Percentiles rank a stretch among this genome's conserved stretches.
phyloP scores from a whole-genome alignment of 2,113 vertebrate species.

The Gasterosteus nipponicus region DNA sequence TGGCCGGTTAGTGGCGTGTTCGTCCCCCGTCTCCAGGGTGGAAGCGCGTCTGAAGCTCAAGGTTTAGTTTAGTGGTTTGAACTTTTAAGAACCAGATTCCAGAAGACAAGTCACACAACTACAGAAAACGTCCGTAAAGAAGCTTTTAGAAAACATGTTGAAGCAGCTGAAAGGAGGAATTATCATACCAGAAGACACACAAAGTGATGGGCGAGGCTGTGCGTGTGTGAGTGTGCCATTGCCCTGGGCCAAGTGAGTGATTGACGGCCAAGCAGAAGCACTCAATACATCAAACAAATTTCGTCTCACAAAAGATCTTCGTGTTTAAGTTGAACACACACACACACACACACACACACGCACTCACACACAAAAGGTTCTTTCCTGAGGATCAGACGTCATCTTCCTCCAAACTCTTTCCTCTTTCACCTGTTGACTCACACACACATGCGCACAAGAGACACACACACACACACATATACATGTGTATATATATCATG shows the following conservation, averaged over 20 bases:
- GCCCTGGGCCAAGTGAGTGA: conserved; percentile 16
- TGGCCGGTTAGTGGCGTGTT: too few species aligned
- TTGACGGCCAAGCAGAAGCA: conserved; percentile 14
- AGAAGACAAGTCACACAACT: conserved; percentile 15
- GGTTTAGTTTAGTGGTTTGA: too few species aligned
- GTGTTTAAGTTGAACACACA: not conserved
- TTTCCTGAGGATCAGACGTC: too few species aligned
- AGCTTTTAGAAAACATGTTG: conserved; percentile 28
- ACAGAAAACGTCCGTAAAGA: conserved; percentile 31
- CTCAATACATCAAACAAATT: conserved; percentile 36
- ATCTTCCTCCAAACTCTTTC: too few species aligned
- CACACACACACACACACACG: not conserved
- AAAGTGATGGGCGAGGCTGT: conserved; percentile 30
- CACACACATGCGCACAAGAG: too few species aligned
- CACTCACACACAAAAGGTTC: too few species aligned
- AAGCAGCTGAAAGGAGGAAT: conserved; percentile 49
- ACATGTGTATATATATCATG: too few species aligned
- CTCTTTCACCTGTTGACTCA: too few species aligned
- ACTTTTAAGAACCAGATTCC: too few species aligned
- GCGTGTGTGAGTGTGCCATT: conserved; percentile 20
- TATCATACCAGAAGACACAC: conserved; percentile 51
- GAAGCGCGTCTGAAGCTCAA: too few species aligned
- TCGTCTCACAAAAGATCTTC: conserved; percentile 45
- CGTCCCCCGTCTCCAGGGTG: too few species aligned
- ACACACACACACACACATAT: too few species aligned